Base-by-base conservation (phyloP, 2,888 invertebrate species). In the Aphodius granarius region DNA sequence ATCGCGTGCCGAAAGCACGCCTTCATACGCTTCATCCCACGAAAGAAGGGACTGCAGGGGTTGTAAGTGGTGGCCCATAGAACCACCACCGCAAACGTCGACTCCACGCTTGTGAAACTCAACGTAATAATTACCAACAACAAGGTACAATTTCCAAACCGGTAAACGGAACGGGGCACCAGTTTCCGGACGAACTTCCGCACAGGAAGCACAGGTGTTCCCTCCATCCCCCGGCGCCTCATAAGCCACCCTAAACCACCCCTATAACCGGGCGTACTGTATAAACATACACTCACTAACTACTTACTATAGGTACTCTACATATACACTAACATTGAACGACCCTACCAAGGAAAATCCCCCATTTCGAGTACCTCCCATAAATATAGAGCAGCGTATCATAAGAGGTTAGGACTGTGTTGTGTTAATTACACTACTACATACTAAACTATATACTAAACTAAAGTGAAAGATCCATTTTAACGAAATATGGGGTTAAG, bases 151-250 rank as follows among this genome's bases (percentile, higher is more conserved):
- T 79, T 81, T 81, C 81, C 80, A 43, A 43, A 79, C 78, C 81
- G 80, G 81, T 81, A 81, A 82, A 82, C 78, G 77, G 79, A 77
- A 78, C 78, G 74, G 78, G 79, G 78, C 43, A 43, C 43, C 79
- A 79, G 78, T 78, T 80, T 81, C 81, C 81, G 80, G 79, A 76
- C 80, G 76, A 82, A 83, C 84, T 85, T 85, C 85, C 85, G 83
- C 84, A 77, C 83, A 82, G 84, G 85, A 84, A 83, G 84, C 82
- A 82, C 84, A 85, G 85, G 85, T 85, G 85, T 84, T 84, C 85
- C 85, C 84, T 84, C 82, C 79, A 73, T 82, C 80, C 82, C n/a
- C 81, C 73, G 68, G 63, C 15, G 65, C 66, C 73, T 5, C 81
- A 81, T 43, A 43, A 43, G 43, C 43, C 43, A 43, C 43, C 43